Base-by-base conservation (phyloP, 2,797 vertebrate genomes). In the Echiichthys vipera region DNA sequence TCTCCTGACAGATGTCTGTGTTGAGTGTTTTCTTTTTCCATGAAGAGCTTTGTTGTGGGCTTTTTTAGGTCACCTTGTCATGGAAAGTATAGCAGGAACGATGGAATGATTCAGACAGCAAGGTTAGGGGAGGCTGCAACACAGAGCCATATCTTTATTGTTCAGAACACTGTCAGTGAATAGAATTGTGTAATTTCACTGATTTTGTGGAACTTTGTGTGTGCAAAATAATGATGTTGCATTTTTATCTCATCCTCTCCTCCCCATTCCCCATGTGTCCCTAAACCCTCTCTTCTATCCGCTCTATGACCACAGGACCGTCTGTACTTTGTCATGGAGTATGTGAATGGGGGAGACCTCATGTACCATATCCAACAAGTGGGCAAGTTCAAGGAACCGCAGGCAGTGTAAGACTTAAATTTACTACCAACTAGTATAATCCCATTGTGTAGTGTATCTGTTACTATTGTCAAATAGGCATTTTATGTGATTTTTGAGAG, bases 261-360 rank as follows among this genome's bases (percentile, higher is more conserved):
- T 20, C 7, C 8, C 14, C 6, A 22, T 43, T 8, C 11, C 39
- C 4, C 14, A 43, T 12, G 15, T n/a, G 0, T 4, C 7, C 12
- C 13, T 24, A 2, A 50, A 46, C 55, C 27, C 12, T 61, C 39
- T 66, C 34, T 20, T 27, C 29, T 47, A 1, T 56, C 40, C 40
- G 53, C 9, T 77, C 32, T 29, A 0, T 58, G 34, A 45, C 45
- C 18, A 71, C 74, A 99, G 98, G 98, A 99, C 80, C 97, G 97
- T 7, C 95, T 99, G 51, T 99, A 99, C 92, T 99, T 99, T 54
- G 98, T 98, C 74, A 99, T 99, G 98, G 98, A 99, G 63, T 99
- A 97, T 7, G 97, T 99, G 86, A 99, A 95, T 2, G 98, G 98
- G 1, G 98, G 98, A 53, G 98, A 99, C 82, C 96, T 99, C 84